These are phyloP conservation scores for Tetanocera ferruginea DNA, from an alignment of 2,888 invertebrate genomes.

Conservation along the genomic window DNA sequence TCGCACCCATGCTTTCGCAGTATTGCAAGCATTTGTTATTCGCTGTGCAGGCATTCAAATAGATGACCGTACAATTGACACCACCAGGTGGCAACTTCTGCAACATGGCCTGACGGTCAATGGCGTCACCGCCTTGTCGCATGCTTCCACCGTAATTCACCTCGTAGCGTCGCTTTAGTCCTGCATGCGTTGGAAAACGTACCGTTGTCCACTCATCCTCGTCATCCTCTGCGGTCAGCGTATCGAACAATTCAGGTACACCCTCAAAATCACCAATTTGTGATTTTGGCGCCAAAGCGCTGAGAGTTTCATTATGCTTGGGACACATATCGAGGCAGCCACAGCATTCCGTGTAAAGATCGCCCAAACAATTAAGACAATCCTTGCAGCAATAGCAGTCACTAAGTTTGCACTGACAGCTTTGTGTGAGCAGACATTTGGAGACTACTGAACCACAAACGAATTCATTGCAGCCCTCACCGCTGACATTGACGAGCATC, in stretches of 20 bases:
- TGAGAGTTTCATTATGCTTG: slow-evolving; percentile 74
- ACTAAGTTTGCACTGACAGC: slow-evolving; percentile 92
- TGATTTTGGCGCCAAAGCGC: slow-evolving; percentile 75
- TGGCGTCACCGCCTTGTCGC: slow-evolving; percentile 44
- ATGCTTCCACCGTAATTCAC: slow-evolving; percentile 26
- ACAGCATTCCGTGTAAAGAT: slow-evolving; percentile 87
- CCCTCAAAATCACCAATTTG: slow-evolving; percentile 88
- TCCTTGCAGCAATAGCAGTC: slow-evolving; percentile 93
- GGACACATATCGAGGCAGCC: slow-evolving; percentile 76
- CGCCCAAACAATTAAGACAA: slow-evolving; percentile 89
- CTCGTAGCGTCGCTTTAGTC: slow-evolving; percentile 49
- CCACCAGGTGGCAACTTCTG: slow-evolving; percentile 44
- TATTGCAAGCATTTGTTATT: slow-evolving; percentile 62
- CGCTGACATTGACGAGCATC: slow-evolving; percentile 37
- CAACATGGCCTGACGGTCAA: slow-evolving; percentile 46
- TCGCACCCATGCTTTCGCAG: slow-evolving; percentile 68
- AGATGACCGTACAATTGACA: slow-evolving; percentile 65
- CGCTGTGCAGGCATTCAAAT: slow-evolving; percentile 61
- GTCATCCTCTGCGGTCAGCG: slow-evolving; percentile 78
- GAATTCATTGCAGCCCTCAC: slow-evolving; percentile 61
- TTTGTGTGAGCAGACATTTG: slow-evolving; percentile 94
- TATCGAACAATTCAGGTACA: slow-evolving; percentile 84
- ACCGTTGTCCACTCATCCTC: slow-evolving; percentile 63
- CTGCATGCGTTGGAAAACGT: slow-evolving; percentile 58
- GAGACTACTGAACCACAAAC: slow-evolving; percentile 92